Conservation (phyloP, 2,113 vertebrate species). For the Oreochromis niloticus region DNA sequence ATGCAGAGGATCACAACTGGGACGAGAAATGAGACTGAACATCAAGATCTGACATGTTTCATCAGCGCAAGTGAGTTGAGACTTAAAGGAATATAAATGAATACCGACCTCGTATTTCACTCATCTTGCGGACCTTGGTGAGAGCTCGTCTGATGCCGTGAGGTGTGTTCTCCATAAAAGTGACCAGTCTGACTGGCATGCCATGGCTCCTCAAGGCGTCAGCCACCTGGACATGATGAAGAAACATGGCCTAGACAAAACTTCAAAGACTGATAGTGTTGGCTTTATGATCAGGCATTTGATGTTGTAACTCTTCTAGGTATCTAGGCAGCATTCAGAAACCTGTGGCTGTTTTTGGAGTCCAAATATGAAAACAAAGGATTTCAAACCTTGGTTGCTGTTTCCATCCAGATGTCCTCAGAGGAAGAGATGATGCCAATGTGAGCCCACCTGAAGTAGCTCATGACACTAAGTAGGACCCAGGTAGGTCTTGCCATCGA, state of each 20-base stretch:
- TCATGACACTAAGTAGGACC: slow-evolving; percentile 70
- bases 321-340: neutral
- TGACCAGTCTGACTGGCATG: slow-evolving; percentile 66
- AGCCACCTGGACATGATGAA: slow-evolving; percentile 49
- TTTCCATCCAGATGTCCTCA: slow-evolving; percentile 76
- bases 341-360: neutral
- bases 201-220: slow-evolving; percentile 69
- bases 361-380: neutral
- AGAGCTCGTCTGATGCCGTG: slow-evolving; percentile 63
- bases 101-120: slow-evolving; percentile 64
- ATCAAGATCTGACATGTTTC: neutral
- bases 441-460: slow-evolving; percentile 77
- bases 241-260: neutral
- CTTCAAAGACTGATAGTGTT: neutral
- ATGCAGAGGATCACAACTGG: slow-evolving; percentile 79
- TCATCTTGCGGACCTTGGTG: slow-evolving; percentile 62
- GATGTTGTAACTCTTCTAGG: neutral
- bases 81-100: neutral
- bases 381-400: slow-evolving; percentile 60
- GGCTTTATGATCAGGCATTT: neutral
- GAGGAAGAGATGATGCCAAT: slow-evolving; percentile 72
- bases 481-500: slow-evolving; percentile 68
- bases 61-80: neutral
- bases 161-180: slow-evolving; percentile 61
- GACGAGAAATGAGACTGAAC: neutral